A percentile compares a stretch with the other conserved stretches of the same genome.
phyloP scores from a whole-genome alignment of 2,888 invertebrate genomes.

The Bellardia pandia region DNA sequence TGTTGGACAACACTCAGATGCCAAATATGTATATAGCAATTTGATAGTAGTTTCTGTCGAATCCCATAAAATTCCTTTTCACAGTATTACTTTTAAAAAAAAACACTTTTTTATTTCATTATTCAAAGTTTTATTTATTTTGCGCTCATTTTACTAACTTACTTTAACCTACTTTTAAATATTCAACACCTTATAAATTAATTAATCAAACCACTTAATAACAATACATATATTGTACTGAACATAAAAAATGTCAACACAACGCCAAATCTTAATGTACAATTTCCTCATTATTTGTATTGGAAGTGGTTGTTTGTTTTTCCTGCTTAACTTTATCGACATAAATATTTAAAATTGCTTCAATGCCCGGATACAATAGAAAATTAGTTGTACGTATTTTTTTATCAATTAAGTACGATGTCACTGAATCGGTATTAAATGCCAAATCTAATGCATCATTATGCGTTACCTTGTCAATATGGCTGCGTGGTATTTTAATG shows the following conservation, averaged over 20 bases:
- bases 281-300: constrained; percentile 69
- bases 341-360: constrained; percentile 83
- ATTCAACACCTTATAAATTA: constrained; percentile 27
- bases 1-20: too few relatives aligned
- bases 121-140: not conserved
- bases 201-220: constrained; percentile 28
- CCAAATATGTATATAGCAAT: too few relatives aligned
- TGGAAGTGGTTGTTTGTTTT: constrained; percentile 67
- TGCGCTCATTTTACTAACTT: not conserved
- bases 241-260: constrained; percentile 27
- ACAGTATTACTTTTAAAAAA: not conserved
- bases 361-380: constrained; percentile 83
- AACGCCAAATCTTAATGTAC: constrained; percentile 52
- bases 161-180: constrained; percentile 3
- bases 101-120: not conserved
- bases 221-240: constrained; percentile 10
- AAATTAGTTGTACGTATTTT: constrained; percentile 82
- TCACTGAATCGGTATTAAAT: constrained; percentile 83
- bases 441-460: constrained; percentile 86
- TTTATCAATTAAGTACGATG: constrained; percentile 81
- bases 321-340: constrained; percentile 79
- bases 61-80: too few relatives aligned
- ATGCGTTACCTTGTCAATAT: constrained; percentile 85
- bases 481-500: constrained; percentile 85
- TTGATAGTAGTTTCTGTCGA: too few relatives aligned